phyloP scores from a whole-genome alignment of 2,113 vertebrate species.

The Hippocampus mohnikei region DNA sequence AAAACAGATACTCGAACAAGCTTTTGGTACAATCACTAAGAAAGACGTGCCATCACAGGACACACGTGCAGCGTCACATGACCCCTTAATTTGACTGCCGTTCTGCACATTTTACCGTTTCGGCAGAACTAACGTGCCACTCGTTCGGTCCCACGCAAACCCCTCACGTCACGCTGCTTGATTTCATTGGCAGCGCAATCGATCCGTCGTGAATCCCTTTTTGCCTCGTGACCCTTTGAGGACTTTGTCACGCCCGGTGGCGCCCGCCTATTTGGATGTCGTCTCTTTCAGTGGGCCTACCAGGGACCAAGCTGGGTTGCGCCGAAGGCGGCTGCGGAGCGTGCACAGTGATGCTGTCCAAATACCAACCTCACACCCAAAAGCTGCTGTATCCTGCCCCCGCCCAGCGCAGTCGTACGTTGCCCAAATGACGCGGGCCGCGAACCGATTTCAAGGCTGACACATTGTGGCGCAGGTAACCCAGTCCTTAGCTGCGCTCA shows the following conservation, averaged over 20 bases:
- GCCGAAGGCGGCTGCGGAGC: conserved; percentile 93
- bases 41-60: neutral
- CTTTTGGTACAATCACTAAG: too few relatives aligned
- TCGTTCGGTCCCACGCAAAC: neutral
- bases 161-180: neutral
- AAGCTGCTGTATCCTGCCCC: conserved; percentile 85
- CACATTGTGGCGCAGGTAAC: neutral
- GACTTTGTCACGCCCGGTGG: neutral
- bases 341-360: conserved; percentile 93
- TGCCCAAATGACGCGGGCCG: neutral
- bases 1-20: too few relatives aligned
- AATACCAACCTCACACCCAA: conserved; percentile 69
- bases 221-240: neutral
- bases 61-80: neutral
- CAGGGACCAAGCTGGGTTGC: conserved; percentile 90
- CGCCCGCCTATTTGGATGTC: neutral
- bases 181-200: neutral
- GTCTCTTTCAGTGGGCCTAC: conserved; percentile 78
- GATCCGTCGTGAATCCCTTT: neutral
- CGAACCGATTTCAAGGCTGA: neutral
- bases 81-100: neutral
- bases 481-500: conserved; percentile 69
- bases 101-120: neutral
- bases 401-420: conserved; percentile 20
- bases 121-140: neutral